Evolutionary conservation across 2,797 vertebrate species (phyloP).

Genomic region (Schizopygopsis malacanthus): DNA sequence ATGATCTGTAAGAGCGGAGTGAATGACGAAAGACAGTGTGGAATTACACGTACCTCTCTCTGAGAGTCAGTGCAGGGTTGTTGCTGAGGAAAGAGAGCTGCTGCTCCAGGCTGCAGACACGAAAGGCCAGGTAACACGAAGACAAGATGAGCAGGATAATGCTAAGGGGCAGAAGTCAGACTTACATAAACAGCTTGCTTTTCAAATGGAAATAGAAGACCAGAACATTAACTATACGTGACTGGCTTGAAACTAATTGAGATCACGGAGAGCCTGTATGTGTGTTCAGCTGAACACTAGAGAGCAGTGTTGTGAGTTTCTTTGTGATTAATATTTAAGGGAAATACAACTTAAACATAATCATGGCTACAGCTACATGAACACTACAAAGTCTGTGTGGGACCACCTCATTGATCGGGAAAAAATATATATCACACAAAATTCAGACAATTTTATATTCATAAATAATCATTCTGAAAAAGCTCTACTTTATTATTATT

Average conservation of each 20-base stretch:
- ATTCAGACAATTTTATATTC: neutral
- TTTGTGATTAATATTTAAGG: neutral
- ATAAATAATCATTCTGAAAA: neutral
- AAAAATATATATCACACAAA: neutral
- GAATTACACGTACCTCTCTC: constrained; percentile 73
- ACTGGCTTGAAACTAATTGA: neutral
- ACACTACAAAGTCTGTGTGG: neutral
- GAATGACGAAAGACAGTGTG: neutral
- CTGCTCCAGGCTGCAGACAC: constrained; percentile 89
- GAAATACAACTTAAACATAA: neutral
- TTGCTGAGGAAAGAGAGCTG: constrained; percentile 82
- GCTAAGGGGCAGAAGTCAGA: constrained; percentile 66
- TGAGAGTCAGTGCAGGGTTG: constrained; percentile 64
- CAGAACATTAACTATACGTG: neutral
- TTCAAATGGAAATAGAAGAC: constrained; percentile 9
- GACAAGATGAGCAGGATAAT: constrained; percentile 86
- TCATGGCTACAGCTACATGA: neutral
- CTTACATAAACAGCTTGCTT: neutral
- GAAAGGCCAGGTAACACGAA: constrained; percentile 88
- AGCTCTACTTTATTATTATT: neutral
- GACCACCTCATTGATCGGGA: no score
- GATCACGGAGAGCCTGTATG: neutral
- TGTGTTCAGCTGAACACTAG: neutral
- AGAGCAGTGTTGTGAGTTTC: neutral
- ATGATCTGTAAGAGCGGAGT: neutral